phyloP scores from a whole-genome alignment of 2,113 vertebrate genomes.

The Aleadryas rufinucha region DNA sequence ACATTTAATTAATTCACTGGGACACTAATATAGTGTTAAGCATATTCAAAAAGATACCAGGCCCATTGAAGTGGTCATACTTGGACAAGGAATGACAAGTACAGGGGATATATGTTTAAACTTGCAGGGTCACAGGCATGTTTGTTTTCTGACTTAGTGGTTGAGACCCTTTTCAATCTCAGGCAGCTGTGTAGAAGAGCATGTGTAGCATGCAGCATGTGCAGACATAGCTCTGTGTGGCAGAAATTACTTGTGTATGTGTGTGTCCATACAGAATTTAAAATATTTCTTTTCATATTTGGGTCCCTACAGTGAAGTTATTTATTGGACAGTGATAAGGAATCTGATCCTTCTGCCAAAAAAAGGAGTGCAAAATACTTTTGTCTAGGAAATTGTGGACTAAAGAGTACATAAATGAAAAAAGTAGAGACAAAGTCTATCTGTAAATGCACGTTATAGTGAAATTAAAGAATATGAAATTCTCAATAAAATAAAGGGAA shows the following conservation, averaged over 20 bases:
- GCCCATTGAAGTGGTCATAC: not conserved
- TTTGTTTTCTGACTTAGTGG: not conserved
- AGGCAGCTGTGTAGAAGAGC: not conserved
- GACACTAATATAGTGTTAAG: not conserved
- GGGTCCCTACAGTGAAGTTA: not conserved
- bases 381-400: not conserved
- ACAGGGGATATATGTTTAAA: not conserved
- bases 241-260: not conserved
- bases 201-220: not conserved
- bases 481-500: not conserved
- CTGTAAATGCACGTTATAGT: not conserved
- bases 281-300: not conserved
- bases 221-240: not conserved
- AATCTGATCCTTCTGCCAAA: not conserved
- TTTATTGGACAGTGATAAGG: not conserved
- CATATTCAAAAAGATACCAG: not conserved
- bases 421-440: not conserved
- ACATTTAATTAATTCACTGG: slow-evolving; percentile 15
- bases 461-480: not conserved
- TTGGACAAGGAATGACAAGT: not conserved
- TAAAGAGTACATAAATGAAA: not conserved
- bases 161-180: not conserved
- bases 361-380: not conserved
- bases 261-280: not conserved
- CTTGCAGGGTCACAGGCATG: not conserved